These are phyloP conservation scores for Poecilia gillii DNA, from an alignment of 2,797 vertebrate species.

Conservation along the genomic window DNA sequence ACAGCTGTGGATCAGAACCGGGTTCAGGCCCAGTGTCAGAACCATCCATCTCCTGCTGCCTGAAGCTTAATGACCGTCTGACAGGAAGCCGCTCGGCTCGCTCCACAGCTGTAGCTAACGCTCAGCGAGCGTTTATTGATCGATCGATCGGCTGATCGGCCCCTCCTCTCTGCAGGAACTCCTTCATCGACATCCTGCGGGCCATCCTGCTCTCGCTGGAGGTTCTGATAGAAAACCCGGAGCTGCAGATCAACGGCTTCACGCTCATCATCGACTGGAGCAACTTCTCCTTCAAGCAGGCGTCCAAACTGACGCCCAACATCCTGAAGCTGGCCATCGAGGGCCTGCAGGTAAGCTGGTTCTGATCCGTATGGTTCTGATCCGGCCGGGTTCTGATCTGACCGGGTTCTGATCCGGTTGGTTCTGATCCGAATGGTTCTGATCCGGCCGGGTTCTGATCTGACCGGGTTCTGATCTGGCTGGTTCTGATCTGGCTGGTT, in stretches of 20 bases:
- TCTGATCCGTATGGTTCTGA: no score
- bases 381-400: no score
- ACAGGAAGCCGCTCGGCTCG: background rate
- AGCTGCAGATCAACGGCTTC: constrained; percentile 98
- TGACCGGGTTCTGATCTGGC: no score
- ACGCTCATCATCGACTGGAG: constrained; percentile 99
- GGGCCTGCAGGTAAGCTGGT: constrained; percentile 88
- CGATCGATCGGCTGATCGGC: constrained; percentile 29
- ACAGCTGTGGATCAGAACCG: background rate
- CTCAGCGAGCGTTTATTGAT: background rate
- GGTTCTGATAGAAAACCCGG: constrained; percentile 96
- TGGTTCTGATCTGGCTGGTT: no score
- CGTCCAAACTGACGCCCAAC: constrained; percentile 96
- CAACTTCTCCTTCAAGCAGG: constrained; percentile 99
- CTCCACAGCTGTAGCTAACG: constrained; percentile 26
- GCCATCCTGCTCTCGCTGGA: constrained; percentile 97
- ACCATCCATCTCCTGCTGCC: background rate
- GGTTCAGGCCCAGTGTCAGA: background rate
- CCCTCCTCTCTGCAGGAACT: constrained; percentile 84
- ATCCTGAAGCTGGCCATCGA: constrained; percentile 97
- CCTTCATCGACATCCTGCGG: constrained; percentile 95
- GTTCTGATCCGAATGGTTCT: no score
- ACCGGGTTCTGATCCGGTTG: no score
- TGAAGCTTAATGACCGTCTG: background rate
- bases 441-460: no score